Evolutionary conservation across 2,797 vertebrate species (phyloP).

Genomic region (Karalla daura): DNA sequence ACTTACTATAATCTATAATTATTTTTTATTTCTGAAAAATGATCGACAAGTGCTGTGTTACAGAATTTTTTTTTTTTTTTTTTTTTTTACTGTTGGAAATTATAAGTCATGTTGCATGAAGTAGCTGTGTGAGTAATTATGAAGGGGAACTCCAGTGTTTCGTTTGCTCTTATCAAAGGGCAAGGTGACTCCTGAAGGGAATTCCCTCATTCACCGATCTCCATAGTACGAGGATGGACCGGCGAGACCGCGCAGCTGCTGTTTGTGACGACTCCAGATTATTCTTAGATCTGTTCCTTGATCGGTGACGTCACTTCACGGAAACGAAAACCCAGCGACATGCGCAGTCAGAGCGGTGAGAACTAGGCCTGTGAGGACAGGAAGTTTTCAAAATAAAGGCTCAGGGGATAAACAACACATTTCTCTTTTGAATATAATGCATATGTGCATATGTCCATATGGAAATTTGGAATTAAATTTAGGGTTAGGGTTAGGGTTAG

Average conservation of each 20-base stretch:
- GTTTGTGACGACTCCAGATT: accelerated
- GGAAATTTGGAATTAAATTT: too few relatives aligned
- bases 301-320: constrained; percentile 60
- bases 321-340: constrained; percentile 59
- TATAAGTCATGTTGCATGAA: too few relatives aligned
- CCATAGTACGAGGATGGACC: constrained; percentile 9
- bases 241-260: accelerated
- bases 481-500: too few relatives aligned
- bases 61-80: too few relatives aligned
- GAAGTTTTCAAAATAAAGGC: constrained; percentile 46
- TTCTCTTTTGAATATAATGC: too few relatives aligned
- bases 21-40: too few relatives aligned
- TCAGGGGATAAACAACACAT: accelerated
- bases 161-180: not conserved
- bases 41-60: too few relatives aligned
- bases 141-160: constrained; percentile 4
- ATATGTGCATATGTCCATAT: too few relatives aligned
- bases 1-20: too few relatives aligned
- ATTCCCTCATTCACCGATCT: constrained; percentile 48
- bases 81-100: too few relatives aligned
- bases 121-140: too few relatives aligned
- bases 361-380: not conserved
- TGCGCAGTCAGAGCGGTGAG: accelerated
- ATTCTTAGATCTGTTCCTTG: not conserved
- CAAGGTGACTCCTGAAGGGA: constrained; percentile 56